Evolutionary conservation across 2,797 vertebrate genomes (phyloP).

Genomic region (Trachurus trachurus): DNA sequence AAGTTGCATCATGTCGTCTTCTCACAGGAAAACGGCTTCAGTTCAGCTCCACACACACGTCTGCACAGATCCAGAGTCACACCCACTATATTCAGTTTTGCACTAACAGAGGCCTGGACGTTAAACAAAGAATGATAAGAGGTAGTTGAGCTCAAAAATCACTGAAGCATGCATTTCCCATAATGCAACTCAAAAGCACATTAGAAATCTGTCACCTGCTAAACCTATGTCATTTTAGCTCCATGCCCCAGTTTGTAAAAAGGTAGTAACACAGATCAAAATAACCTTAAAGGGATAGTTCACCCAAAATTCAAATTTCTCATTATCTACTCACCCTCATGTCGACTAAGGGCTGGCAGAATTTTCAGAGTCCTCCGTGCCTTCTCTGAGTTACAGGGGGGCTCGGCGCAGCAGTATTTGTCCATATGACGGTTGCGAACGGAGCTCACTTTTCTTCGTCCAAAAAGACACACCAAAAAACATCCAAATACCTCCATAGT

Average conservation of each 20-base stretch:
- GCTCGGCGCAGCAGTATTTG: too few relatives aligned
- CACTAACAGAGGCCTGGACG: not conserved
- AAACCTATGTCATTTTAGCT: not conserved
- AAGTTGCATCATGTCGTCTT: constrained; percentile 43
- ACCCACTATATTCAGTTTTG: not conserved
- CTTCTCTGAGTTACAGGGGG: too few relatives aligned
- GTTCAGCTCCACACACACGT: not conserved
- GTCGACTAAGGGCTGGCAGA: too few relatives aligned
- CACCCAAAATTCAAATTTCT: too few relatives aligned
- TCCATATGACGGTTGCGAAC: too few relatives aligned
- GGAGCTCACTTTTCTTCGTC: too few relatives aligned
- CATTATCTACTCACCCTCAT: too few relatives aligned
- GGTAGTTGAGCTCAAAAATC: not conserved
- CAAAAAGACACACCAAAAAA: too few relatives aligned
- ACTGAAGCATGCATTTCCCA: not conserved
- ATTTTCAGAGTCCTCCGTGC: too few relatives aligned
- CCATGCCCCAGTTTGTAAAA: not conserved
- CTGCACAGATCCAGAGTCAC: not conserved
- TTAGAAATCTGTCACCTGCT: not conserved
- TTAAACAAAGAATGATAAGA: not conserved
- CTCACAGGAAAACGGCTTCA: constrained; percentile 2
- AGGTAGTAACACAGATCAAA: not conserved
- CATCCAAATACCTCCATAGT: too few relatives aligned
- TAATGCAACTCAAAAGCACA: not conserved
- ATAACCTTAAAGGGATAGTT: too few relatives aligned